Conservation (phyloP, 1,140 invertebrate genomes). For the Drosophila biarmipes region DNA sequence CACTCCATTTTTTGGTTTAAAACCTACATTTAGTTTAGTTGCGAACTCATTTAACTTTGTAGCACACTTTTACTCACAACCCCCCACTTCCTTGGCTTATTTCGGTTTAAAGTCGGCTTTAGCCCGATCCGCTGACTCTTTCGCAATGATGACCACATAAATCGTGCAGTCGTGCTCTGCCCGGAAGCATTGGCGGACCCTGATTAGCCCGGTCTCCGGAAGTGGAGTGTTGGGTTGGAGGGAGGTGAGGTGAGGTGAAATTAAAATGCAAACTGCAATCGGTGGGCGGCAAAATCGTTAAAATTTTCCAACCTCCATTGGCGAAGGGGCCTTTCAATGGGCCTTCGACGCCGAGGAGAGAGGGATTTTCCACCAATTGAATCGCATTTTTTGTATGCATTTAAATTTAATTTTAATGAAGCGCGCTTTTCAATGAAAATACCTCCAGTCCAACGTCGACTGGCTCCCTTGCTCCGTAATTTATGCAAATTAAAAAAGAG, state of each 20-base stretch:
- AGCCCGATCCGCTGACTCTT: not conserved
- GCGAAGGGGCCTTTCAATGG: slow-evolving; percentile 8
- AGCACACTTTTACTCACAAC: not conserved
- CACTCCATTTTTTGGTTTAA: not conserved
- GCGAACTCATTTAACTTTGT: not conserved
- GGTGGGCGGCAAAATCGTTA: slow-evolving; percentile 20
- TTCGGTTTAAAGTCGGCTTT: not conserved
- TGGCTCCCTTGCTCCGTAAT: slow-evolving; percentile 37
- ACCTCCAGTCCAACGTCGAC: slow-evolving; percentile 12
- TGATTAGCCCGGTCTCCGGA: slow-evolving; percentile 33
- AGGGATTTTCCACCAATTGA: slow-evolving; percentile 21
- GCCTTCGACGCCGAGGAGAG: not conserved
- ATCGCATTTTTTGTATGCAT: slow-evolving; percentile 34
- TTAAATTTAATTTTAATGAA: slow-evolving; percentile 72
- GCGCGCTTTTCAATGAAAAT: slow-evolving; percentile 58
- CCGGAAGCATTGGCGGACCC: slow-evolving; percentile 31
- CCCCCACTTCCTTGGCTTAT: not conserved
- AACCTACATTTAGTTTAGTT: not conserved
- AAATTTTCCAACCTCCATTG: slow-evolving; percentile 12
- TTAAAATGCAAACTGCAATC: slow-evolving; percentile 42
- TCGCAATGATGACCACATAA: slow-evolving; percentile 16
- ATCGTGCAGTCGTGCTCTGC: slow-evolving; percentile 20
- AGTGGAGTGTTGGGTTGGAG: slow-evolving; percentile 5
- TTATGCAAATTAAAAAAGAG: slow-evolving; percentile 77
- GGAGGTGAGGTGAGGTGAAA: slow-evolving; percentile 2